Evolutionary conservation across 2,113 vertebrate genomes (phyloP).

Genomic region (Nanorana parkeri): DNA sequence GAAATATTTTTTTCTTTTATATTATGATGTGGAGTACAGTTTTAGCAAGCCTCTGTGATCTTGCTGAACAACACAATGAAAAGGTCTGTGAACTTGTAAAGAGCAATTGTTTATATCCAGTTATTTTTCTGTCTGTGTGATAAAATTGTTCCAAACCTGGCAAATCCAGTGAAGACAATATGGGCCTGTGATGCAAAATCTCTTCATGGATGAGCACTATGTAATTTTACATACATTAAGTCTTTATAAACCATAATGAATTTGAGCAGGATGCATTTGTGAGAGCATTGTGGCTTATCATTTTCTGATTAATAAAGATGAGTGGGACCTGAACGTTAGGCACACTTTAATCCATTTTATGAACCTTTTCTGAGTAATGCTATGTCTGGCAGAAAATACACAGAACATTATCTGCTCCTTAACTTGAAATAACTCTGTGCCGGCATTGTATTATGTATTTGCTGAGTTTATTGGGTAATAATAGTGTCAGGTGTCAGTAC

Average conservation of each 20-base stretch:
- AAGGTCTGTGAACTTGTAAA: slow-evolving; percentile 37
- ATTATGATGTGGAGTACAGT: neutral
- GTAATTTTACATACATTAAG: slow-evolving; percentile 33
- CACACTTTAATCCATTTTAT: slow-evolving; percentile 1
- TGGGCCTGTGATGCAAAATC: neutral
- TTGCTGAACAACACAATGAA: slow-evolving; percentile 25
- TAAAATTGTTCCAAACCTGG: slow-evolving; percentile 40
- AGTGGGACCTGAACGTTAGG: slow-evolving; percentile 1
- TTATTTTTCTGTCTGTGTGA: slow-evolving; percentile 36
- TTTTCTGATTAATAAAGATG: slow-evolving; percentile 43
- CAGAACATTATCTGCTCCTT: slow-evolving; percentile 38
- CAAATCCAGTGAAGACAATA: slow-evolving; percentile 21
- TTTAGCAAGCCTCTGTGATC: slow-evolving; percentile 18
- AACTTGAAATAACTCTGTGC: slow-evolving; percentile 12
- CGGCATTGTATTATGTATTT: slow-evolving; percentile 3
- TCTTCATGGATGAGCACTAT: neutral
- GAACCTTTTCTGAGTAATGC: slow-evolving; percentile 24
- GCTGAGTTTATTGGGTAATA: neutral
- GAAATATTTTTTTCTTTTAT: slow-evolving; percentile 1
- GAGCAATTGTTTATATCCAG: slow-evolving; percentile 24
- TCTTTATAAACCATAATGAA: slow-evolving; percentile 38
- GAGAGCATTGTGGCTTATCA: slow-evolving; percentile 7
- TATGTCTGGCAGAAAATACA: slow-evolving; percentile 29
- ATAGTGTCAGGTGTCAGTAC: neutral
- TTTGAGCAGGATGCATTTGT: slow-evolving; percentile 5